Percentiles rank a stretch among this genome's conserved stretches.
phyloP scores from a whole-genome alignment of 2,113 vertebrate genomes.

The Rattus norvegicus region GRCr8 NC_086022.1:160272001-160272500 shows the following conservation, averaged over 20 bases:
- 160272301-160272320: background rate
- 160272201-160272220: slow-evolving; percentile 18
- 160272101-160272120: background rate
- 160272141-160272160: background rate
- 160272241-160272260: background rate
- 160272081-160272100: background rate
- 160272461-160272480: background rate
- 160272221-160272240: background rate
- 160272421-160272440: background rate
- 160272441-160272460: too few relatives aligned
- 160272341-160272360: background rate
- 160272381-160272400: background rate
- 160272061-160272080: rapidly evolving
- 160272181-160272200: background rate
- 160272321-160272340: background rate
- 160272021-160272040: background rate
- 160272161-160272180: background rate
- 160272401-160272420: background rate
- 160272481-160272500: background rate
- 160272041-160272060: background rate
- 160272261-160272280: background rate
- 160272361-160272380: background rate
- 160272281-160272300: background rate
- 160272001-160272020: background rate
- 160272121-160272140: background rate